phyloP scores from a whole-genome alignment of 2,113 vertebrate genomes.

The Gulo gulo region DNA sequence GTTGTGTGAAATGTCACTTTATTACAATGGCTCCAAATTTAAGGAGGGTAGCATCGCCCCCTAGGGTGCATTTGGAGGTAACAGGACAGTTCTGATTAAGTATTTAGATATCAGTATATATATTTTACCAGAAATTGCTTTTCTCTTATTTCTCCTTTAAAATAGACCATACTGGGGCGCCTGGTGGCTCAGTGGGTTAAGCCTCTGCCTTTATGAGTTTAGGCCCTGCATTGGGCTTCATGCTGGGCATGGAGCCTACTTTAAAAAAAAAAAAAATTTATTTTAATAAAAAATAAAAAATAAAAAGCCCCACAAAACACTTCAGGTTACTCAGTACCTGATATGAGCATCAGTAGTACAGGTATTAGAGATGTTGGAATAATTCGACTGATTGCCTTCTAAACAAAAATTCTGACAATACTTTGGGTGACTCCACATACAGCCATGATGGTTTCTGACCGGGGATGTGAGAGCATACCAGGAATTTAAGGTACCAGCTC shows the following conservation, averaged over 20 bases:
- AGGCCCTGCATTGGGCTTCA: not conserved
- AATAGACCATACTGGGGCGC: not conserved
- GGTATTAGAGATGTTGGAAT: not conserved
- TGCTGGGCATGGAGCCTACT: not conserved
- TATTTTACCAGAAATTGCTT: not conserved
- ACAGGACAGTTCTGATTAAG: not conserved
- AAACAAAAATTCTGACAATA: not conserved
- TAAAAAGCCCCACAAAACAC: not conserved
- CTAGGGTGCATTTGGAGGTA: not conserved
- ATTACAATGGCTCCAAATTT: not conserved
- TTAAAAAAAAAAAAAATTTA: not conserved
- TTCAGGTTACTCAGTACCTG: not conserved
- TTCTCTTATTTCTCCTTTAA: not conserved
- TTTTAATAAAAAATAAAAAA: too few relatives aligned
- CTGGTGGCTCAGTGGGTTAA: too few relatives aligned
- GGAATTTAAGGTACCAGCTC: not conserved
- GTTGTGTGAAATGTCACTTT: not conserved
- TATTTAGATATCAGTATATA: not conserved
- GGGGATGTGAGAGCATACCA: not conserved
- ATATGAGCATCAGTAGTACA: not conserved
- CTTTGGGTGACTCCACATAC: not conserved
- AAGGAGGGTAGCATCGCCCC: not conserved
- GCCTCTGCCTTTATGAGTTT: not conserved
- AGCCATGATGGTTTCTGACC: not conserved
- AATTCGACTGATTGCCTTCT: not conserved